Base-by-base conservation (phyloP, 2,797 vertebrate species). In the Thunnus albacares region DNA sequence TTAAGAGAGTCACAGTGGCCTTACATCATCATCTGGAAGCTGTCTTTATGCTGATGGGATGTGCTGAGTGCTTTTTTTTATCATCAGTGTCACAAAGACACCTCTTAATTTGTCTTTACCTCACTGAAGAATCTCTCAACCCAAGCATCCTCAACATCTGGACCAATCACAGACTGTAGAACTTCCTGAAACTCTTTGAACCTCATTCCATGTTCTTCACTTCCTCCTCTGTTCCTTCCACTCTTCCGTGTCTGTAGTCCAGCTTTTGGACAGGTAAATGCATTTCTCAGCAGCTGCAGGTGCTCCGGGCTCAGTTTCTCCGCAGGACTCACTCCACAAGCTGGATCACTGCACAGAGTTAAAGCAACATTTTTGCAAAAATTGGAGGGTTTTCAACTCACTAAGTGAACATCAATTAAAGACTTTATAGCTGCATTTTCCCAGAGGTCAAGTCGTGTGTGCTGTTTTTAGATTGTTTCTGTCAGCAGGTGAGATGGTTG, bases 101-200 rank as follows among this genome's bases (percentile, higher is more conserved):
- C 17, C 0, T 49, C 13, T 41, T n/a, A 26, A 15, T 75, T 43
- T 66, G 2, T 73, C 18, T 53, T 83, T 71, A 93, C 93, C 94
- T 96, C 94, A 70, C 45, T 86, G 80, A 94, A 93, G 59, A 95
- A 91, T 79, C 86, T 79, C 55, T 92, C 84, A 26, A 86, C 84
- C 77, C 88, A 90, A 1, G 47, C 56, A 30, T 77, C 80, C 49
- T 83, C 77, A 38, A 71, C 49, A 53, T 90, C 77, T 3, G 86
- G 80, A 60, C 85, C 91, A 6, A 91, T 49, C 26, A 89, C 77
- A 47, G 86, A 86, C 53, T 75, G 88, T 13, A 94, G 56, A 43
- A 80, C 67, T 2, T 88, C 81, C 33, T 55, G 83, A 79, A 96
- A 93, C 73, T 94, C 94, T 30, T 91, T 87, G 0, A 92, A 85